Percentiles rank a stretch among this genome's conserved stretches.
Evolutionary conservation across 2,797 vertebrate species (phyloP).

Genomic region (Carduelis carduelis): DNA sequence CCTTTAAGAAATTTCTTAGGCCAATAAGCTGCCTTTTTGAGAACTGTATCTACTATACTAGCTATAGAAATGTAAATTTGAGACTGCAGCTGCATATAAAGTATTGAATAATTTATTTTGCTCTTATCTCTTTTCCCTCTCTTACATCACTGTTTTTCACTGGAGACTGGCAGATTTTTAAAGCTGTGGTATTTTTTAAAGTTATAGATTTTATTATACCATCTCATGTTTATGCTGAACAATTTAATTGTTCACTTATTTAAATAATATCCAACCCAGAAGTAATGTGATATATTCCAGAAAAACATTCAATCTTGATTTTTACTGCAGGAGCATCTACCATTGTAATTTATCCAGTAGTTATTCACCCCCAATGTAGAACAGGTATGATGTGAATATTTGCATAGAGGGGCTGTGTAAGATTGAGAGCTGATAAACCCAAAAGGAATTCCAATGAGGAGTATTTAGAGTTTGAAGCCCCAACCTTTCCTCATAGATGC

Average conservation of each 20-base stretch:
- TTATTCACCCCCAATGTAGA: not conserved
- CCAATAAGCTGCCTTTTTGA: not conserved
- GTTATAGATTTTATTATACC: not conserved
- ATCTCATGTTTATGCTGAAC: not conserved
- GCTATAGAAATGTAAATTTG: not conserved
- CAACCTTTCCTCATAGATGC: accelerated
- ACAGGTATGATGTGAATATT: not conserved
- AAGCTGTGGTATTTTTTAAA: not conserved
- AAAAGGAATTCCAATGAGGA: not conserved
- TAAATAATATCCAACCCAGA: not conserved
- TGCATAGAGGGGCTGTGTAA: not conserved
- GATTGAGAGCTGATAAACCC: not conserved
- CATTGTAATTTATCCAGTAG: not conserved
- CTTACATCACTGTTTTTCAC: not conserved
- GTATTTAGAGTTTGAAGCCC: not conserved
- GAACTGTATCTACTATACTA: not conserved
- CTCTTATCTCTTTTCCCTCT: not conserved
- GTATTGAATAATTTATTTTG: not conserved
- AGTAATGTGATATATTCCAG: not conserved
- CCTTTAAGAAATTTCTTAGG: not conserved
- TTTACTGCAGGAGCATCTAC: not conserved
- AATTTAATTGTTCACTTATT: not conserved
- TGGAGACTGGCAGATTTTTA: not conserved
- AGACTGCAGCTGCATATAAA: not conserved
- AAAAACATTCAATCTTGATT: not conserved